Percentiles rank a stretch among this genome's conserved stretches.
Conservation (phyloP, 2,888 invertebrate genomes). For the Dryocosmus kuriphilus region DNA sequence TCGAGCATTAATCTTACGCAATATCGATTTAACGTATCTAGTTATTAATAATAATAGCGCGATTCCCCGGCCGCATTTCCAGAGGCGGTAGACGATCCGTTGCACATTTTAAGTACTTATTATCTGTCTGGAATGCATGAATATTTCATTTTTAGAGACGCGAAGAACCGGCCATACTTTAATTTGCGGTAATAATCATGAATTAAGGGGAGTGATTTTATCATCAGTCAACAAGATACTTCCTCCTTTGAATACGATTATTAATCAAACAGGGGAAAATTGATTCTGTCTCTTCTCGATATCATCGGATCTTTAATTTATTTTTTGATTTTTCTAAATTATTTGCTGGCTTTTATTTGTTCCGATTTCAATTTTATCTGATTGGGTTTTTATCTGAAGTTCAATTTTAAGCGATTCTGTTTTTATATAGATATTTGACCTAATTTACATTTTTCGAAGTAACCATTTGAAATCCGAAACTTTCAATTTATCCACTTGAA, state of each 20-base stretch:
- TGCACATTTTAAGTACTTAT: constrained; percentile 32
- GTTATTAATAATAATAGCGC: constrained; percentile 69
- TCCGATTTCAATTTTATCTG: too few species aligned
- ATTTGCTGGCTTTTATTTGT: not conserved
- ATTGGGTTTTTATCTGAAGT: too few species aligned
- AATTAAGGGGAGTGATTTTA: constrained; percentile 31
- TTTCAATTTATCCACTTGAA: too few species aligned
- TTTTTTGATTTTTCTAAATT: constrained; percentile 58
- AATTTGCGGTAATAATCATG: constrained; percentile 32
- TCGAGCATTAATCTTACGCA: constrained; percentile 70
- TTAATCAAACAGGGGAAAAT: constrained; percentile 13
- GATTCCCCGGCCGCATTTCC: constrained; percentile 67
- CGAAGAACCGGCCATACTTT: constrained; percentile 18
- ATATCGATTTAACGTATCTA: constrained; percentile 65
- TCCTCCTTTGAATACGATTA: constrained; percentile 13
- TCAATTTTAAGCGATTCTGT: too few species aligned
- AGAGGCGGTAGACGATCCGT: constrained; percentile 41
- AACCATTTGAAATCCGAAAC: too few species aligned
- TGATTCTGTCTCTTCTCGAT: not conserved
- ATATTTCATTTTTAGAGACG: constrained; percentile 20
- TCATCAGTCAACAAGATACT: constrained; percentile 25
- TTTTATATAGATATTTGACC: too few species aligned
- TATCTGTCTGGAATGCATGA: constrained; percentile 34
- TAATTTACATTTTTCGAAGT: too few species aligned
- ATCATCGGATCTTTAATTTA: not conserved